A percentile compares a stretch with the other conserved stretches of the same genome.
phyloP scores from a whole-genome alignment of 2,888 invertebrate species.

The Callyntrura guangdongensis region DNA sequence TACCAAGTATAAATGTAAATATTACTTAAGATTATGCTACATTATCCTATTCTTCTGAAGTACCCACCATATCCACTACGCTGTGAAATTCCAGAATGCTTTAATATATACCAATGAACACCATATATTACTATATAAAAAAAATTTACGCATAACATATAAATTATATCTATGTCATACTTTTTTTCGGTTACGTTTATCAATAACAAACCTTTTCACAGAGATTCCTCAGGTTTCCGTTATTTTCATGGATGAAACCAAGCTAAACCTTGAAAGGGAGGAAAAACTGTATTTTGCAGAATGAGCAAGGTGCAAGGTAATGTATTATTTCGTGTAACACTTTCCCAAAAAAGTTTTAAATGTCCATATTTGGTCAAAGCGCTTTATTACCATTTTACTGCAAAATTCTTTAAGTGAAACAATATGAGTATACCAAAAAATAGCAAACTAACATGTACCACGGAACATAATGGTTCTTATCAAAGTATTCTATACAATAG shows the following conservation, averaged over 20 bases:
- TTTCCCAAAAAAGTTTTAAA: no score
- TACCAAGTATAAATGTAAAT: not conserved
- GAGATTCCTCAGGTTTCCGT: no score
- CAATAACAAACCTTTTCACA: no score
- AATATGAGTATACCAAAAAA: not conserved
- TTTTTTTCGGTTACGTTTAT: not conserved
- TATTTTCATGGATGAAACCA: no score
- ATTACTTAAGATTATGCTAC: not conserved
- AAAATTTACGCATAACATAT: not conserved
- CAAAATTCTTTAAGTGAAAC: not conserved
- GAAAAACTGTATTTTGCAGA: no score
- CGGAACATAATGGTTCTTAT: conserved; percentile 22
- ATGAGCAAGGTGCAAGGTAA: no score
- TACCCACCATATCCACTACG: conserved; percentile 50
- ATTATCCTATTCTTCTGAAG: conserved; percentile 17
- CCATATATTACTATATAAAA: not conserved
- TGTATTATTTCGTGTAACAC: no score
- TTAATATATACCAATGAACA: not conserved
- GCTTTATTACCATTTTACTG: not conserved
- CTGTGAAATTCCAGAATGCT: conserved; percentile 68
- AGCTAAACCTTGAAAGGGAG: no score
- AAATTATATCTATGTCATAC: not conserved
- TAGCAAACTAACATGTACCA: conserved; percentile 15
- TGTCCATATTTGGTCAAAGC: no score
- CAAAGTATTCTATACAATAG: conserved; percentile 3